phyloP scores from a whole-genome alignment of 2,888 invertebrate species.

The Tanytarsus gracilentus region DNA sequence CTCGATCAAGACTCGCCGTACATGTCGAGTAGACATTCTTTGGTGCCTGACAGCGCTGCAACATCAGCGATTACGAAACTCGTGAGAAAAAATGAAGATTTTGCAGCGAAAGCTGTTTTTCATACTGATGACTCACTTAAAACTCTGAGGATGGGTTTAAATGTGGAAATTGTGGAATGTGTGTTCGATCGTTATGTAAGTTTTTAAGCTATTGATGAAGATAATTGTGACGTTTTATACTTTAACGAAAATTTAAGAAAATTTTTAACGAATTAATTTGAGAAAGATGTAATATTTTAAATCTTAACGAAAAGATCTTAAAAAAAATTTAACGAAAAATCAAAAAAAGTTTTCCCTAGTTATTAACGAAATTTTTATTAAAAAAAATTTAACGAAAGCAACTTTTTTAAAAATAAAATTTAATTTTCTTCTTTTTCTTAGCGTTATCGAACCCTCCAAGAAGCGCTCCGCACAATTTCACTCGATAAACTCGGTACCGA shows the following conservation, averaged over 20 bases:
- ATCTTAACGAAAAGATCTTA: no score
- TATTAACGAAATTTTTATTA: background rate
- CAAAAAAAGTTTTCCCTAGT: no score
- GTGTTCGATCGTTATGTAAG: conserved; percentile 41
- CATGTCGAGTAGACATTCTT: conserved; percentile 56
- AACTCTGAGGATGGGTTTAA: conserved; percentile 39
- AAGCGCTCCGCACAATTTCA: conserved; percentile 29
- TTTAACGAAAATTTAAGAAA: background rate
- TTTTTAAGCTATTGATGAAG: no score
- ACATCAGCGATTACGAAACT: conserved; percentile 36
- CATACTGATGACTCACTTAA: conserved; percentile 41
- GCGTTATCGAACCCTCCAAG: conserved; percentile 40
- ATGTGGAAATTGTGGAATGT: conserved; percentile 41
- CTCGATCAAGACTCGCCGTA: conserved; percentile 52
- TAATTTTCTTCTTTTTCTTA: conserved; percentile 29
- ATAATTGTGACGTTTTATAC: no score
- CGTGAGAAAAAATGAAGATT: conserved; percentile 34
- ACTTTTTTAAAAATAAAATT: background rate
- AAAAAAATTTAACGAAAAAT: no score
- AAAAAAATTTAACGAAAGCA: background rate
- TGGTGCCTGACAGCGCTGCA: conserved; percentile 46
- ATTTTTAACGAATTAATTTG: background rate
- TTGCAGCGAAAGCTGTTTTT: conserved; percentile 34
- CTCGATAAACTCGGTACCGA: conserved; percentile 23
- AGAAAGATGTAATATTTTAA: no score